Percentiles rank a stretch among this genome's conserved stretches.
These are phyloP conservation scores for Hypena proboscidalis DNA, from an alignment of 2,888 invertebrate species.

Conservation along the genomic window DNA sequence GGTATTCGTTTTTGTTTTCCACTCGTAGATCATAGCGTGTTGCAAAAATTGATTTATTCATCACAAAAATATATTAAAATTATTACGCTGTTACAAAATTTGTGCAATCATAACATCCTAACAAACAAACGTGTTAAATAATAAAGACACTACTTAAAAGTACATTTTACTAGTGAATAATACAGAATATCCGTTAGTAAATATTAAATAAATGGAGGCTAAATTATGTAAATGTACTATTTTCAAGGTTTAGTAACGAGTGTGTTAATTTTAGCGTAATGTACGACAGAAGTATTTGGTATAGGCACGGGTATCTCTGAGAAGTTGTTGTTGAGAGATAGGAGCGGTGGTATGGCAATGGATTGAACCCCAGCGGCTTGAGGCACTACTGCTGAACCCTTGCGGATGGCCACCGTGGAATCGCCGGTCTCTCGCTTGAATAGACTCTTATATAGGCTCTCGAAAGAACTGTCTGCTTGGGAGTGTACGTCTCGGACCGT, in stretches of 20 bases:
- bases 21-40: too few species aligned
- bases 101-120: too few species aligned
- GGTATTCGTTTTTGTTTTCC: too few species aligned
- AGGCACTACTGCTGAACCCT: slow-evolving; percentile 63
- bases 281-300: slow-evolving; percentile 73
- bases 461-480: slow-evolving; percentile 25
- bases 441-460: slow-evolving; percentile 28
- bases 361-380: slow-evolving; percentile 63
- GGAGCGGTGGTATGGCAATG: slow-evolving; percentile 63
- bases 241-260: slow-evolving; percentile 48
- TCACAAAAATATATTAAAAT: too few species aligned
- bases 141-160: too few species aligned
- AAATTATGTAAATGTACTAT: not conserved
- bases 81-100: too few species aligned
- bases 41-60: too few species aligned
- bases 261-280: slow-evolving; percentile 72
- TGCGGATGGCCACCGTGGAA: slow-evolving; percentile 52
- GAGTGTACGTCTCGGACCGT: not conserved
- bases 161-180: too few species aligned
- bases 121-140: too few species aligned
- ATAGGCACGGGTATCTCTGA: slow-evolving; percentile 72
- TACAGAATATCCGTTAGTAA: too few species aligned
- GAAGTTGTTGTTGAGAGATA: slow-evolving; percentile 66
- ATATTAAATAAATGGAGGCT: not conserved
- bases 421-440: slow-evolving; percentile 45